A percentile compares a stretch with the other conserved stretches of the same genome.
Conservation (phyloP, 1,140 invertebrate species). For the Rhopalosiphum padi region DNA sequence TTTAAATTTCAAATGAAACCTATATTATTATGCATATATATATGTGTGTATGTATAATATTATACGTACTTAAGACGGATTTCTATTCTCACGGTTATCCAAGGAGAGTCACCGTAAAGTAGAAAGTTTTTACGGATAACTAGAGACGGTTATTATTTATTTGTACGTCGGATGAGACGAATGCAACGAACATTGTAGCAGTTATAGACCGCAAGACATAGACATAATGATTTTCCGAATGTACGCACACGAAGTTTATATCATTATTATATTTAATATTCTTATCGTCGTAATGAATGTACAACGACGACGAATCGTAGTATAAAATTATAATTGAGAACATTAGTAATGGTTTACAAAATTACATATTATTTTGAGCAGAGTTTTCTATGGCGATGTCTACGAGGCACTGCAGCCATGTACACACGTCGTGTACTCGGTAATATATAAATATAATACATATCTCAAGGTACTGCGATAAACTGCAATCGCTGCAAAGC, state of each 20-base stretch:
- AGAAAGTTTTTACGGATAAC: slow-evolving; percentile 12
- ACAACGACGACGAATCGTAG: background rate
- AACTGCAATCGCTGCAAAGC: background rate
- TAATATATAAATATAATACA: background rate
- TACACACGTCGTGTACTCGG: background rate
- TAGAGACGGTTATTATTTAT: background rate
- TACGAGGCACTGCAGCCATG: background rate
- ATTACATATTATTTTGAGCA: background rate
- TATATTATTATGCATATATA: background rate
- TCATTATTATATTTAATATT: too few relatives aligned
- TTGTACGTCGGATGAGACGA: background rate
- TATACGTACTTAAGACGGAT: background rate
- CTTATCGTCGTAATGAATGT: background rate
- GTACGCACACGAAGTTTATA: background rate
- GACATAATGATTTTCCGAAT: background rate
- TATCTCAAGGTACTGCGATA: background rate
- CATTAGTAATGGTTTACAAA: background rate
- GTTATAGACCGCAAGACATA: background rate
- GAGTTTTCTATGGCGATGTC: background rate
- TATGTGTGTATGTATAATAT: background rate
- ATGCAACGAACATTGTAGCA: background rate
- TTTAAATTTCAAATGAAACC: background rate
- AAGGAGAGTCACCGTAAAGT: background rate
- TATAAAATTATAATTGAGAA: background rate
- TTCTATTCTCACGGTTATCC: background rate